Evolutionary conservation across 2,113 vertebrate genomes (phyloP).

Genomic region (Balaeniceps rex): DNA sequence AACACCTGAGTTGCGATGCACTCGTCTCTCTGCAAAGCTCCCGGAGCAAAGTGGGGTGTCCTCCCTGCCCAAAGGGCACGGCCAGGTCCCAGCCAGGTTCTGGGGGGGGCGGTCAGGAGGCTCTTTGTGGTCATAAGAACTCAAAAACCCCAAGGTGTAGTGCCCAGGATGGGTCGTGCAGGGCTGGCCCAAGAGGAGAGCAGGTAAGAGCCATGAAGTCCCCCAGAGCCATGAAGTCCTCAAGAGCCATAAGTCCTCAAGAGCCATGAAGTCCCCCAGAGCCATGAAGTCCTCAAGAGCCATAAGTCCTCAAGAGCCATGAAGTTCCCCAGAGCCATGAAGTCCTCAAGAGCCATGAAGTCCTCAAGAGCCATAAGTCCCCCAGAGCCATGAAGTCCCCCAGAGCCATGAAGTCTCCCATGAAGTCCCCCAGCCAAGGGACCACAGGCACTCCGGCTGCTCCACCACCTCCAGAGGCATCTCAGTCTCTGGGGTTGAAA

Average conservation of each 20-base stretch:
- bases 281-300: background rate
- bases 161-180: accelerated
- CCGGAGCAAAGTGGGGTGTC: accelerated
- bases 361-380: too few relatives aligned
- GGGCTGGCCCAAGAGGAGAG: background rate
- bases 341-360: background rate
- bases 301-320: too few relatives aligned
- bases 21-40: background rate
- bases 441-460: accelerated
- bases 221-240: background rate
- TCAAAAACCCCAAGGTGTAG: background rate
- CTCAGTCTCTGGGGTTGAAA: background rate
- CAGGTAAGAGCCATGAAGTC: background rate
- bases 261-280: background rate
- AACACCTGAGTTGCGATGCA: accelerated
- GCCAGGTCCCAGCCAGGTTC: background rate
- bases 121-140: background rate
- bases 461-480: background rate
- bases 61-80: background rate
- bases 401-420: background rate
- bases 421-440: too few relatives aligned
- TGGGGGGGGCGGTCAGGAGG: background rate
- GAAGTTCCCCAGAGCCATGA: background rate
- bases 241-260: background rate
- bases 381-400: background rate